Percentiles rank a stretch among this genome's conserved stretches.
Evolutionary conservation across 2,888 invertebrate genomes (phyloP).

Genomic region (Myathropa florea): DNA sequence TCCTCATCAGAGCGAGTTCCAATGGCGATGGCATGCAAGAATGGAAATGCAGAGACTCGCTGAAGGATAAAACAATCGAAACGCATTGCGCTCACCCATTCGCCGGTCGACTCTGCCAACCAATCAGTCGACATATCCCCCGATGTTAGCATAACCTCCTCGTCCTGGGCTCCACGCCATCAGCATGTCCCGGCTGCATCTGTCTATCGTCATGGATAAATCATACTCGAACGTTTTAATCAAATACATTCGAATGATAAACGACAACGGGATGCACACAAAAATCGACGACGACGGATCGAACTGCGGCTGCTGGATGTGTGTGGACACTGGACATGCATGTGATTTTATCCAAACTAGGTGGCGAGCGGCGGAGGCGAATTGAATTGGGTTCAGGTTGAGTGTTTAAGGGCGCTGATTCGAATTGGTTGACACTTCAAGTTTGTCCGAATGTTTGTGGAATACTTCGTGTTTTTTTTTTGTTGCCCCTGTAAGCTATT

Average conservation of each 20-base stretch:
- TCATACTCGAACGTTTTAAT: slow-evolving; percentile 54
- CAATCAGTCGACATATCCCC: slow-evolving; percentile 55
- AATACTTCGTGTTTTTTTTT: background rate
- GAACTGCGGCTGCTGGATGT: background rate
- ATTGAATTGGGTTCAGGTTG: background rate
- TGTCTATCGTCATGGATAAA: slow-evolving; percentile 58
- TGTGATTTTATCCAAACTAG: background rate
- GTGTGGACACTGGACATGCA: background rate
- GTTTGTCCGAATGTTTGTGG: background rate
- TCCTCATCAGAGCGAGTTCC: background rate
- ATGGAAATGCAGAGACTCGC: background rate
- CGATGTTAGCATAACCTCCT: slow-evolving; percentile 48
- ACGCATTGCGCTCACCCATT: slow-evolving; percentile 45
- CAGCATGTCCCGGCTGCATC: background rate
- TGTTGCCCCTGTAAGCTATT: background rate
- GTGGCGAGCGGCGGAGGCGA: background rate
- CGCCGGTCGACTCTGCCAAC: slow-evolving; percentile 11
- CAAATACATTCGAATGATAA: slow-evolving; percentile 62
- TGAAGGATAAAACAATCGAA: slow-evolving; percentile 48
- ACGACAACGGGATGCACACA: slow-evolving; percentile 23
- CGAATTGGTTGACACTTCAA: background rate
- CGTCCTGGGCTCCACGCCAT: background rate
- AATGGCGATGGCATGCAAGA: background rate
- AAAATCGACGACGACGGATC: background rate
- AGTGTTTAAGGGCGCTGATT: background rate